A percentile compares a stretch with the other conserved stretches of the same genome.
phyloP scores from a whole-genome alignment of 2,113 vertebrate genomes.

The Bucco capensis region DNA sequence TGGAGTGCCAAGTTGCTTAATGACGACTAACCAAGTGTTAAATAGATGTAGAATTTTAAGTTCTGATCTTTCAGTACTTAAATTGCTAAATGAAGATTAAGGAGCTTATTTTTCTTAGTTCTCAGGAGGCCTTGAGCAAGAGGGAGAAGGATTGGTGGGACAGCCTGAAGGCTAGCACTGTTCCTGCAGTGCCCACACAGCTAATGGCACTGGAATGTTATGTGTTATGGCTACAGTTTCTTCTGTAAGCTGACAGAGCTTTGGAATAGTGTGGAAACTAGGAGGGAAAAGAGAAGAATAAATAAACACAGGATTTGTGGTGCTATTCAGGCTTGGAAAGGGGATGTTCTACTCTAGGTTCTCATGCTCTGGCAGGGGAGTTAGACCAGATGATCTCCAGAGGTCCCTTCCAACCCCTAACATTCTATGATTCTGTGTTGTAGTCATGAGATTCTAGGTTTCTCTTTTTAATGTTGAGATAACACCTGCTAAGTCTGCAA shows the following conservation, averaged over 20 bases:
- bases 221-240: not conserved
- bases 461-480: not conserved
- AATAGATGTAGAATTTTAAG: conserved; percentile 29
- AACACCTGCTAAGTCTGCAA: not conserved
- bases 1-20: conserved; percentile 22
- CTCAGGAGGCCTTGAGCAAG: not conserved
- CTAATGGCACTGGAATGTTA: not conserved
- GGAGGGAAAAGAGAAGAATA: not conserved
- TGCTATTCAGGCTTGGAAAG: not conserved
- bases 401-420: no score
- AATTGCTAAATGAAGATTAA: conserved; percentile 41
- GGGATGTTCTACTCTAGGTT: no score
- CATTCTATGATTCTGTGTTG: no score
- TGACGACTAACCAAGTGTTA: conserved; percentile 33
- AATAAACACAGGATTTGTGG: not conserved
- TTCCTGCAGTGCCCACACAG: not conserved
- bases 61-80: conserved; percentile 5
- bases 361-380: no score
- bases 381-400: no score
- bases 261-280: not conserved
- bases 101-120: not conserved
- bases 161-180: not conserved
- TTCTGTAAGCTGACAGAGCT: not conserved
- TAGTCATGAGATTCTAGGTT: not conserved
- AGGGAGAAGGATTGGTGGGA: not conserved